phyloP scores from a whole-genome alignment of 2,888 invertebrate species.

The Athalia rosae region DNA sequence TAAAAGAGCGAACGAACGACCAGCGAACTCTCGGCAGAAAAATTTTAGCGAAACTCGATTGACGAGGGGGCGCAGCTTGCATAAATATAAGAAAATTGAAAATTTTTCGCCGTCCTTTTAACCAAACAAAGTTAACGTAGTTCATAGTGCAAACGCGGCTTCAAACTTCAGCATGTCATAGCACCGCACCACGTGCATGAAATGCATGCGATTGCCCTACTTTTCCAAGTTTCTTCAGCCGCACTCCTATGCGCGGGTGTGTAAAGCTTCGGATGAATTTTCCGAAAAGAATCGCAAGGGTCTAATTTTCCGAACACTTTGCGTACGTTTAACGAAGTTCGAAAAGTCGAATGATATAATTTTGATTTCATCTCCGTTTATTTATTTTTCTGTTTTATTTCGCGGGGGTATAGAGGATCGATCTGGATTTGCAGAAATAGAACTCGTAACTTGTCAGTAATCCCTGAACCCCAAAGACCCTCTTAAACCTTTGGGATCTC shows the following conservation, averaged over 20 bases:
- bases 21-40: no score
- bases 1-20: no score
- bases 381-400: no score
- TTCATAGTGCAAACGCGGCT: conserved; percentile 20
- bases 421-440: no score
- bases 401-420: no score
- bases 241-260: neutral
- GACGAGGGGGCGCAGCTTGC: no score
- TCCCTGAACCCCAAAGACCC: neutral
- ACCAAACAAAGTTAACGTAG: neutral
- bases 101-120: neutral
- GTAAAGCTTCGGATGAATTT: neutral
- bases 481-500: neutral
- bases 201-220: conserved; percentile 37
- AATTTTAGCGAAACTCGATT: no score
- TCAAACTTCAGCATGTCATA: neutral
- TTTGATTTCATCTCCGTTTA: neutral
- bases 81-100: neutral
- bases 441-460: neutral
- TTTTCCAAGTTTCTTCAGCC: conserved; percentile 8
- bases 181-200: neutral
- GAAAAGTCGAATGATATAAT: no score
- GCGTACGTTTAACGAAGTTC: no score
- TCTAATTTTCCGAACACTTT: no score
- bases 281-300: neutral